phyloP scores from a whole-genome alignment of 2,888 invertebrate genomes.

The Strigamia transsilvanica region DNA sequence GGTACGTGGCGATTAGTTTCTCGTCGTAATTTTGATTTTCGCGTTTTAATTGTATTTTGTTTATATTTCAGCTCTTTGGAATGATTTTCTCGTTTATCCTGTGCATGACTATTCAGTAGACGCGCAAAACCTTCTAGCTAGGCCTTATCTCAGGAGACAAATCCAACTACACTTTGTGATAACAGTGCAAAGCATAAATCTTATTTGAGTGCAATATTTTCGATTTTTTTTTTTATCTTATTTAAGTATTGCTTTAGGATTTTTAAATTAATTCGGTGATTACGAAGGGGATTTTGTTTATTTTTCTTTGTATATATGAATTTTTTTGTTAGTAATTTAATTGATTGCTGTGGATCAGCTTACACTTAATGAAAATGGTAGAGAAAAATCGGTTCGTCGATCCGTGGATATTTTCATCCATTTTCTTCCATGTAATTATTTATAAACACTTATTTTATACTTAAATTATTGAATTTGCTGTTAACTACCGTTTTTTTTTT shows the following conservation, averaged over 20 bases:
- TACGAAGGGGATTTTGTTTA: background rate
- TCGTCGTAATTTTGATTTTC: background rate
- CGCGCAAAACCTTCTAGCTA: background rate
- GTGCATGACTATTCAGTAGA: constrained; percentile 24
- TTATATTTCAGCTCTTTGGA: background rate
- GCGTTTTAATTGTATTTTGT: background rate
- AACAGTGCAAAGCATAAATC: background rate
- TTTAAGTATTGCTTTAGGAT: background rate
- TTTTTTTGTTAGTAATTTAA: background rate
- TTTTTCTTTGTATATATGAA: background rate
- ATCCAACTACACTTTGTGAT: constrained; percentile 38
- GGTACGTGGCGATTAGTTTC: constrained; percentile 68
- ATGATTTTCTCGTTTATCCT: constrained; percentile 32
- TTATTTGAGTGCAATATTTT: background rate
- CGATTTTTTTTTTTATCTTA: no score
- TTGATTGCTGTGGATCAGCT: background rate
- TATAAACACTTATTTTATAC: background rate
- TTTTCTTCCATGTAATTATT: background rate
- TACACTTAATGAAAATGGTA: background rate
- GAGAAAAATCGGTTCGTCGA: background rate
- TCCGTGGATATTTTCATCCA: background rate
- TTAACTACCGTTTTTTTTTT: background rate
- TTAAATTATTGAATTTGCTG: background rate
- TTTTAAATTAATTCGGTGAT: background rate
- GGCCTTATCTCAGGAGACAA: constrained; percentile 16